Base-by-base conservation (phyloP, 2,113 vertebrate species). In the Sinocyclocheilus grahami region DNA sequence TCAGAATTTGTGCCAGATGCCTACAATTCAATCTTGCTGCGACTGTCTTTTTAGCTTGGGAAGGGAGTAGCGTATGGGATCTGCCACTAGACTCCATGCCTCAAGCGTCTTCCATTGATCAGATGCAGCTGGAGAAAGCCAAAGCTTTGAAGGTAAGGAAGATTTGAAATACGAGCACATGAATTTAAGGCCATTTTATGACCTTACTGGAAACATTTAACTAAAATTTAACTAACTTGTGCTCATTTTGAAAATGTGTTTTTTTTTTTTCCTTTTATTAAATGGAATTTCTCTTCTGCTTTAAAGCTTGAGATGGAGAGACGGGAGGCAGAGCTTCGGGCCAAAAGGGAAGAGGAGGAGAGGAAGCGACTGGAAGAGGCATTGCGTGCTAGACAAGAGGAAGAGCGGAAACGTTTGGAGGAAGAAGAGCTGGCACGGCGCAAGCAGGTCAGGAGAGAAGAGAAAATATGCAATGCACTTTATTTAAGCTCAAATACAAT, bases 31-130 rank as follows among this genome's bases (percentile, higher is more conserved):
- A 62, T 8, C 58, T 62, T n/a, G 58, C 58, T n/a, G 5, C 22
- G 55, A 22, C 0, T 88, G 13, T 71, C 20, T 86, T 76, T 90
- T 87, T 82, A 71, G 80, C 88, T 97, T 99, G 98, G 98, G 98
- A 99, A 93, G 96, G 97, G 89, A 95, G 95, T 93, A 99, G 98
- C 78, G 98, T 99, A 37, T 99, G 98, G 98, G 98, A 99, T 94
- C 95, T 99, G 91, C 98, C 98, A 24, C 95, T 98, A 82, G 98
- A 99, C 89, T 94, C 96, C 60, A 86, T 97, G 82, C 89, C 96
- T 89, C 95, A 97, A 90, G 95, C 96, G 90, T 95, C 97, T 89
- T 96, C 97, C 90, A 95, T 98, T 72, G 98, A 99, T 83, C 98
- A 99, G 92, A 97, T 99, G 91, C 97, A 99, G 92, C 94, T 99